Percentiles rank a stretch among this genome's conserved stretches.
These are phyloP conservation scores for Phthorimaea operculella DNA, from an alignment of 1,140 invertebrate species.

Conservation along the genomic window DNA sequence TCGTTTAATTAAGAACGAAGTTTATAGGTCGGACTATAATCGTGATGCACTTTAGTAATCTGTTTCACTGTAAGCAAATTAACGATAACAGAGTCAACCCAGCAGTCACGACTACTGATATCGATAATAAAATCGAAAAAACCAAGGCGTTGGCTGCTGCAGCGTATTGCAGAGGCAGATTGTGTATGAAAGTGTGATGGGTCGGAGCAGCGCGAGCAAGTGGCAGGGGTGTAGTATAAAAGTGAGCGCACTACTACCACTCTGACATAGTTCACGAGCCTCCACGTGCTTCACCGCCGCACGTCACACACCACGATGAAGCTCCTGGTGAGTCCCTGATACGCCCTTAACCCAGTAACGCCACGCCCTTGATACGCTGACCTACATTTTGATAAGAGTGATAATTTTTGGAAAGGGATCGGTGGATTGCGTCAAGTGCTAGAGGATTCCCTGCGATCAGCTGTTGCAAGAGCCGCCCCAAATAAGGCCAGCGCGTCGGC, in stretches of 20 bases:
- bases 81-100: neutral
- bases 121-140: slow-evolving; percentile 32
- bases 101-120: slow-evolving; percentile 28
- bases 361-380: too few species aligned
- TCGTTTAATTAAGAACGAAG: too few species aligned
- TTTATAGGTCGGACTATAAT: neutral
- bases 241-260: slow-evolving; percentile 54
- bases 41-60: neutral
- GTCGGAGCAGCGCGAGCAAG: slow-evolving; percentile 43
- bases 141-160: slow-evolving; percentile 26
- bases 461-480: slow-evolving; percentile 37
- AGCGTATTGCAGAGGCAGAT: slow-evolving; percentile 43
- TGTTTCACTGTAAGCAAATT: neutral
- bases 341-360: too few species aligned
- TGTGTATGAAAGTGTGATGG: slow-evolving; percentile 62
- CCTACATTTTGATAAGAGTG: too few species aligned
- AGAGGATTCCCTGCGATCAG: slow-evolving; percentile 29
- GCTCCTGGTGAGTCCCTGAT: slow-evolving; percentile 54
- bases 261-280: slow-evolving; percentile 59
- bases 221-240: slow-evolving; percentile 66
- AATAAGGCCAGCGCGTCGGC: slow-evolving; percentile 42
- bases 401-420: too few species aligned
- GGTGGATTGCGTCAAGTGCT: neutral
- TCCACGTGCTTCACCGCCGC: slow-evolving; percentile 47
- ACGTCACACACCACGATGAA: slow-evolving; percentile 56